phyloP scores from a whole-genome alignment of 1,140 invertebrate species.

The Dinoponera quadriceps region DNA sequence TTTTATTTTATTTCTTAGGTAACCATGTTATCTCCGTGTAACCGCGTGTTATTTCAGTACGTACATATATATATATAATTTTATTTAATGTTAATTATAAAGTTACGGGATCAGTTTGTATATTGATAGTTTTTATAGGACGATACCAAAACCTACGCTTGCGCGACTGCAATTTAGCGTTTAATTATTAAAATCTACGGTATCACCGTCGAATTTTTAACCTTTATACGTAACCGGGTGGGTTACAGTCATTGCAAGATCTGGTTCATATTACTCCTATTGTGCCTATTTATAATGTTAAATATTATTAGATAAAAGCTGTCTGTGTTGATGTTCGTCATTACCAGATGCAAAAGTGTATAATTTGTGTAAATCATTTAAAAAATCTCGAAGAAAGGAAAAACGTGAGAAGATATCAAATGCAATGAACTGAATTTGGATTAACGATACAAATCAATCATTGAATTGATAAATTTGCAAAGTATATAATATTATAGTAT shows the following conservation, averaged over 20 bases:
- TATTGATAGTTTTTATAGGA: constrained; percentile 48
- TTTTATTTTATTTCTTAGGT: constrained; percentile 37
- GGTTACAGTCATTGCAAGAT: constrained; percentile 54
- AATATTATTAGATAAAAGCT: constrained; percentile 74
- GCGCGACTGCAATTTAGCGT: constrained; percentile 32
- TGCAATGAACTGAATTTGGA: constrained; percentile 38
- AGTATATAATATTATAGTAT: constrained; percentile 50
- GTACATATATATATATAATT: constrained; percentile 46
- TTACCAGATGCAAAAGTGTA: constrained; percentile 61
- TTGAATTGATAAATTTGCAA: constrained; percentile 45
- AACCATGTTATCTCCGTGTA: constrained; percentile 46
- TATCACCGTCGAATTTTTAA: constrained; percentile 27
- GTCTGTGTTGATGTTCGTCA: constrained; percentile 59
- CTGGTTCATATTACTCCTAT: constrained; percentile 74
- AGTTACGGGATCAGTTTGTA: constrained; percentile 60
- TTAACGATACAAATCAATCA: constrained; percentile 49
- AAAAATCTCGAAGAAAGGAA: constrained; percentile 24
- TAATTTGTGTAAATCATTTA: constrained; percentile 56
- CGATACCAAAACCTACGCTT: constrained; percentile 45
- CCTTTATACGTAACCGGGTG: background rate
- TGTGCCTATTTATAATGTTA: constrained; percentile 80
- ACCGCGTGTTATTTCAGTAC: constrained; percentile 40
- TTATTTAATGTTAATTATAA: constrained; percentile 47
- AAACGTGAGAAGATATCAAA: constrained; percentile 25
- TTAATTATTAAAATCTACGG: constrained; percentile 21